Conservation (phyloP, 1,140 invertebrate species). For the Drosophila equinoxialis region DNA sequence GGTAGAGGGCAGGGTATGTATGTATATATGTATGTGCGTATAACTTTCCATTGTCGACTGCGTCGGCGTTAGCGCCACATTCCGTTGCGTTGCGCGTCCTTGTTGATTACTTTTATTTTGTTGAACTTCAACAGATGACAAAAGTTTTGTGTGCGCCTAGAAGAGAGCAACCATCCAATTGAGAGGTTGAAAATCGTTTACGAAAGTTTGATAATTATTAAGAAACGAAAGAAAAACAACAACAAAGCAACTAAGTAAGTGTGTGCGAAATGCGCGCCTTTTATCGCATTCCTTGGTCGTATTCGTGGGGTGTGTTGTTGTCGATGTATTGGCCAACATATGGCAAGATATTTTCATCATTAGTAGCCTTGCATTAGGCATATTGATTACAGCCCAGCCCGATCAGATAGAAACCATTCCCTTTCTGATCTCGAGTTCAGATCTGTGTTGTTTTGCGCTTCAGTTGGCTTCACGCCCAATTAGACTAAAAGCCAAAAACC, state of each 20-base stretch:
- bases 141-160: constrained; percentile 56
- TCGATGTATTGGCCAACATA: constrained; percentile 47
- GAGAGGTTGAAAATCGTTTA: constrained; percentile 21
- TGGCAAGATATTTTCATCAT: constrained; percentile 59
- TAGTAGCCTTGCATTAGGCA: constrained; percentile 22
- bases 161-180: constrained; percentile 11
- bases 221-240: constrained; percentile 19
- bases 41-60: constrained; percentile 54
- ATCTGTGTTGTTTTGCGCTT: constrained; percentile 39
- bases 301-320: background rate
- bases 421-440: constrained; percentile 20
- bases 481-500: constrained; percentile 63
- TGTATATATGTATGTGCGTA: background rate
- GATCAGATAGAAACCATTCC: constrained; percentile 33
- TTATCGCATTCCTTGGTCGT: constrained; percentile 22
- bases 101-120: constrained; percentile 34
- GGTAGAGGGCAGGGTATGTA: background rate
- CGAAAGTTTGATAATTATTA: constrained; percentile 52
- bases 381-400: constrained; percentile 19
- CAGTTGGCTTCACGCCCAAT: constrained; percentile 65
- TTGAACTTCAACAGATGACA: constrained; percentile 72
- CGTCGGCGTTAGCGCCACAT: constrained; percentile 47
- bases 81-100: constrained; percentile 22
- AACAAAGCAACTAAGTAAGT: constrained; percentile 16
- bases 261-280: constrained; percentile 57